Percentiles rank a stretch among this genome's conserved stretches.
Evolutionary conservation across 2,888 invertebrate species (phyloP).

Genomic region (Digitonthophagus gazella): DNA sequence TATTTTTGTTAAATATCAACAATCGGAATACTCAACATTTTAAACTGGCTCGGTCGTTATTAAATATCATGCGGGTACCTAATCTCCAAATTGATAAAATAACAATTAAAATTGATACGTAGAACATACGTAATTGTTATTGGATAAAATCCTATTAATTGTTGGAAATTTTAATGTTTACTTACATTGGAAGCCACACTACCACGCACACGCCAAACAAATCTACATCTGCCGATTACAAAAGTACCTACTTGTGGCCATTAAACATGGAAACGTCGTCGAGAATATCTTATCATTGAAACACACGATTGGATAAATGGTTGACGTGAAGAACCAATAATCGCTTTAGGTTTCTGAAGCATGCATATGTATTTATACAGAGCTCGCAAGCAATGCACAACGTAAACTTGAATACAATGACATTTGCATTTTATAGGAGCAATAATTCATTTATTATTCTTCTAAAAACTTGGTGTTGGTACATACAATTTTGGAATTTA

Average conservation of each 20-base stretch:
- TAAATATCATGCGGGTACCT: too few species aligned
- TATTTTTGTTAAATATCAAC: too few species aligned
- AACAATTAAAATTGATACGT: too few species aligned
- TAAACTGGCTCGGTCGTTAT: too few species aligned
- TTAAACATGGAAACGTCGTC: background rate
- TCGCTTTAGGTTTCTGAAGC: background rate
- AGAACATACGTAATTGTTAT: too few species aligned
- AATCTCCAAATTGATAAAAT: too few species aligned
- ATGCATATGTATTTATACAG: background rate
- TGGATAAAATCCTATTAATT: too few species aligned
- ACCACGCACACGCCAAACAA: background rate
- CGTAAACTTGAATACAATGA: conserved; percentile 11
- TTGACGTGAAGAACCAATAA: background rate
- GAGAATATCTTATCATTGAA: conserved; percentile 14
- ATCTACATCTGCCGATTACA: background rate
- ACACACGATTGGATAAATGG: conserved; percentile 4
- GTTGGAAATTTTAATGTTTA: too few species aligned
- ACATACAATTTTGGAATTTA: too few species aligned
- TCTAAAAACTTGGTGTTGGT: background rate
- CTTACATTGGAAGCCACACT: too few species aligned
- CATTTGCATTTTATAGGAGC: background rate
- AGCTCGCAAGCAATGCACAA: background rate
- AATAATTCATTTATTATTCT: conserved; percentile 1
- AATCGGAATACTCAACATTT: too few species aligned
- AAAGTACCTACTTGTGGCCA: background rate